Conservation (phyloP, 1,140 invertebrate species). For the Drosophila repletoides region DNA sequence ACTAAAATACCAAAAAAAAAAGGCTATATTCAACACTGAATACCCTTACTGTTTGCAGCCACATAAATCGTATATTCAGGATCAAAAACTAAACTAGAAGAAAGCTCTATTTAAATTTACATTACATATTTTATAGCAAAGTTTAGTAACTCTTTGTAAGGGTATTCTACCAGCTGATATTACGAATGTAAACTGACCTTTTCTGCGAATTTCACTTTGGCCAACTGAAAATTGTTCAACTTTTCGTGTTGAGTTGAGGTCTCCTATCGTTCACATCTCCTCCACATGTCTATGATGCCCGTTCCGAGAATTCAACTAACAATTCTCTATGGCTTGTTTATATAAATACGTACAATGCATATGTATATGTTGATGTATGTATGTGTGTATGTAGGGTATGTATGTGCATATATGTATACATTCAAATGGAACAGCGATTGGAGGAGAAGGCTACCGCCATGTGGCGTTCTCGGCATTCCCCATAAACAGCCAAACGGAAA, state of each 20-base stretch:
- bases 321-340: slow-evolving; percentile 43
- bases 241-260: not conserved
- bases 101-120: too few species aligned
- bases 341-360: too few species aligned
- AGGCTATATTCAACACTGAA: not conserved
- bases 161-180: not conserved
- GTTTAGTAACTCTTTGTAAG: not conserved
- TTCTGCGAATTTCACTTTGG: slow-evolving; percentile 16
- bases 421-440: not conserved
- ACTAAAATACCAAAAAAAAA: not conserved
- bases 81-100: too few species aligned
- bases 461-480: slow-evolving; percentile 31
- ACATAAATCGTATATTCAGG: too few species aligned
- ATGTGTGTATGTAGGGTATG: too few species aligned
- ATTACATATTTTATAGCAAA: not conserved
- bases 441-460: slow-evolving; percentile 5
- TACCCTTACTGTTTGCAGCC: too few species aligned
- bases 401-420: too few species aligned
- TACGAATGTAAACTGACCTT: slow-evolving; percentile 28
- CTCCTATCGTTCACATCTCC: not conserved
- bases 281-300: slow-evolving; percentile 4
- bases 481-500: slow-evolving; percentile 29
- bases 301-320: slow-evolving; percentile 30
- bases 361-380: too few species aligned
- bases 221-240: slow-evolving; percentile 20